Evolutionary conservation across 2,888 invertebrate species (phyloP).

Genomic region (Metacarcinus magister): DNA sequence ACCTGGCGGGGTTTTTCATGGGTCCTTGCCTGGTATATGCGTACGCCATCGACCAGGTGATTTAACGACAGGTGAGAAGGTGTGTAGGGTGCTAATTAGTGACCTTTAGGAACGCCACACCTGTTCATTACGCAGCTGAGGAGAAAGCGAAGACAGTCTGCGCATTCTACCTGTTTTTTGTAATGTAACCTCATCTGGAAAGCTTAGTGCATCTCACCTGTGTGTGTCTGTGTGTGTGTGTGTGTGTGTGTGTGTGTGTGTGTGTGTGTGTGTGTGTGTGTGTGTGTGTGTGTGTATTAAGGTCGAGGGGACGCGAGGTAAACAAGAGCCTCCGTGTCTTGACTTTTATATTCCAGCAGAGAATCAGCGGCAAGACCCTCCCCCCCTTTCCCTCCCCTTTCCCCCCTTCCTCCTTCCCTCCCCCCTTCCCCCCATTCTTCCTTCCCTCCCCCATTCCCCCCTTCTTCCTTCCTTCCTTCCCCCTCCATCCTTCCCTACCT

Average conservation of each 20-base stretch:
- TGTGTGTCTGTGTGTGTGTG: slow-evolving; percentile 21
- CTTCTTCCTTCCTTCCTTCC: not conserved
- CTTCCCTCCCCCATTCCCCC: not conserved
- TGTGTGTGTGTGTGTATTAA: slow-evolving; percentile 21
- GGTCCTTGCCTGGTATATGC: not conserved
- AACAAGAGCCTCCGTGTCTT: slow-evolving; percentile 1
- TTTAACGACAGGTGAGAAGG: not conserved
- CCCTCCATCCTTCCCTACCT: not conserved
- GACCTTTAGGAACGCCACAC: not conserved
- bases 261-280: slow-evolving; percentile 48
- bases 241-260: slow-evolving; percentile 48
- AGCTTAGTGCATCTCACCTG: not conserved
- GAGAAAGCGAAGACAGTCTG: slow-evolving; percentile 26
- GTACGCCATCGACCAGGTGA: not conserved
- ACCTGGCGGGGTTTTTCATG: not conserved
- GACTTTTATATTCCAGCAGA: not conserved
- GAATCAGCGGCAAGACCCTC: not conserved
- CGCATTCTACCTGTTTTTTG: slow-evolving; percentile 44
- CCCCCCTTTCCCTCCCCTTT: not conserved
- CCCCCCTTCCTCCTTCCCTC: not conserved
- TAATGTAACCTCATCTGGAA: not conserved
- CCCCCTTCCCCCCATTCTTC: not conserved
- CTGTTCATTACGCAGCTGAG: slow-evolving; percentile 8
- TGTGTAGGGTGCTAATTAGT: not conserved
- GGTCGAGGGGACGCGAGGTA: not conserved